Base-by-base conservation (phyloP, 2,888 invertebrate genomes). In the Tridacna gigas region DNA sequence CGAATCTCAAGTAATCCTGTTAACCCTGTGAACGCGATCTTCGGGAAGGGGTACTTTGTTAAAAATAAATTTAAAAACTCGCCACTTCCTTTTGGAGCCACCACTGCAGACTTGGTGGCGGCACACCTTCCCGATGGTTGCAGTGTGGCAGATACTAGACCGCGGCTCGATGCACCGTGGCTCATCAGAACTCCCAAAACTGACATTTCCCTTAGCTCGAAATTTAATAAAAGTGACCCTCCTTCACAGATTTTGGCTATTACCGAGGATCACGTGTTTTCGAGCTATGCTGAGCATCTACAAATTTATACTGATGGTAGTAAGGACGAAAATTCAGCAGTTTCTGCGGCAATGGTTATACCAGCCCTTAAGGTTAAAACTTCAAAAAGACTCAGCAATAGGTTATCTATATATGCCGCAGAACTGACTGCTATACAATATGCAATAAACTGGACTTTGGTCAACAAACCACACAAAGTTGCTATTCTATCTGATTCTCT, bases 221-320 rank as follows among this genome's bases (percentile, higher is more conserved):
- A 25, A 18, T 12, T 76, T 22, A 25, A 25, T 37, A 76, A 61
- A 76, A 65, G 65, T 76, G 76, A 76, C 45, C 48, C 37, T 65
- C 25, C 60, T 22, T 26, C 65, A 25, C 65, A 65, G 26, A 65
- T 65, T 65, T 65, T 65, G 65, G 65, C 65, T 5, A 65, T 26
- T 26, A 22, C 65, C 13, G 25, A 65, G 65, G 65, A n/a, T 22
- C 65, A 65, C 65, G 26, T 65, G 25, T 13, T 11, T 26, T 5
- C 13, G 65, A 65, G 26, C 65, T 65, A 65, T 25, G 25, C 65
- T 65, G 65, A 65, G 65, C 65, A 65, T 15, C 25, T 65, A 51
- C n/a, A n/a, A n/a, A n/a, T n/a, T n/a, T n/a, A n/a, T n/a, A n/a
- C n/a, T n/a, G n/a, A n/a, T n/a, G n/a, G n/a, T n/a, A n/a, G n/a